A percentile compares a stretch with the other conserved stretches of the same genome.
Evolutionary conservation across 1,140 invertebrate species (phyloP).

Genomic region (Leptopilina boulardi): DNA sequence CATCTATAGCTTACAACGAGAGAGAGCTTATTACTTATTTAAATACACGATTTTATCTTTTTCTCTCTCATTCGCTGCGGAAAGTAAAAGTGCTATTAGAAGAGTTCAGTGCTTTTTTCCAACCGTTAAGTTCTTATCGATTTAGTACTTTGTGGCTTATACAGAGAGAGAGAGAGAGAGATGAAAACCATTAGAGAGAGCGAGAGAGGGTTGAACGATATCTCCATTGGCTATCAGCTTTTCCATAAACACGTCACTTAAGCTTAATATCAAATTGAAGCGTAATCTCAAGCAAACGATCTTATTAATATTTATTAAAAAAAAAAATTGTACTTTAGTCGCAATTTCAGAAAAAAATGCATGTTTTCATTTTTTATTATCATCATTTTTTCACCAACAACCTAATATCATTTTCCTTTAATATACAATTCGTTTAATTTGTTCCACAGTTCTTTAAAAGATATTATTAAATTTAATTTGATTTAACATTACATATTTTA

Average conservation of each 20-base stretch:
- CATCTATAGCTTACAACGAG: background rate
- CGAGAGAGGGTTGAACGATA: background rate
- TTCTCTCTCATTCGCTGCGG: background rate
- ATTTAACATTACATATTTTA: background rate
- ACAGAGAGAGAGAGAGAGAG: background rate
- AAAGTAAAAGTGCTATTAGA: slow-evolving; percentile 1
- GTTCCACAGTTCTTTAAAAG: too few relatives aligned
- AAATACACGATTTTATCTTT: background rate
- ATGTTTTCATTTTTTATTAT: background rate
- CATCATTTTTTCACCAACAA: too few relatives aligned
- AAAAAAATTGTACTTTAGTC: background rate
- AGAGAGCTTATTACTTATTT: slow-evolving; percentile 11
- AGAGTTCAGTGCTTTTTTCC: background rate
- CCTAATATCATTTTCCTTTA: too few relatives aligned
- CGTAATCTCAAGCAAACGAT: background rate
- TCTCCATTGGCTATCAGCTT: background rate
- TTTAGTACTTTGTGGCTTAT: background rate
- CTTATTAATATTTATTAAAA: background rate
- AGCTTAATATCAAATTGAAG: background rate
- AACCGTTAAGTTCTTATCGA: background rate
- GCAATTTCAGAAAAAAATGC: background rate
- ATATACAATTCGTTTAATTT: too few relatives aligned
- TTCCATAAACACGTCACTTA: slow-evolving; percentile 23
- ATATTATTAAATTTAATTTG: too few relatives aligned
- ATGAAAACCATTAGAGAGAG: background rate